Evolutionary conservation across 1,140 invertebrate species (phyloP), one percentile per base, ranked within the genome.

Genomic region (Araneus ventricosus): DNA sequence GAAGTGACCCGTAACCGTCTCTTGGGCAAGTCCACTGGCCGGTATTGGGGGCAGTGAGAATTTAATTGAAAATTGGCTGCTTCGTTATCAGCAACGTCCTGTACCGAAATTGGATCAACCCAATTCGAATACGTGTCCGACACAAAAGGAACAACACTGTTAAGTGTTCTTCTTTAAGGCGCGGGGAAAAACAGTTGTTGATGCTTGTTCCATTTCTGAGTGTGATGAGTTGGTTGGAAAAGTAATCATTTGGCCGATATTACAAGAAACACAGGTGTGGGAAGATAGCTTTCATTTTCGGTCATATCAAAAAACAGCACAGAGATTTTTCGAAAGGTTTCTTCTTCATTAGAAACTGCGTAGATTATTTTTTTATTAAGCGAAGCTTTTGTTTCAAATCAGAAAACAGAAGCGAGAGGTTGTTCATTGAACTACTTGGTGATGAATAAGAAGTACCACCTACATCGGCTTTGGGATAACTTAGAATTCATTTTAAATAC

Each of bases 61-160:
- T 75, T 88, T 88, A 88, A 88, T 88, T 88, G 87, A 88, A 88
- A 88, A 88, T 39, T 88, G 87, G 45, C n/a, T 61, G 57, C 45
- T 61, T 88, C 67, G 87, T 88, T 88, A 87, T 63, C 85, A 75
- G 14, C 30, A 34, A 30, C 34, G 85, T 63, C 85, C 85, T 61
- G 85, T 87, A 88, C 87, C 63, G 87, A 88, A 88, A 88, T 75
- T 88, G 63, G 87, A 88, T 88, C 87, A 88, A 87, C 85, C 85
- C 52, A 27, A n/a, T 87, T 84, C n/a, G 85, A 45, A 87, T 61
- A 41, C 85, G 52, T 63, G 45, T 87, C 61, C 45, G 85, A 63
- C 52, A 34, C 80, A 45, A 57, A 84, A 52, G 45, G 24, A 84
- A 57, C 80, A 45, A 84, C 39, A n/a, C n/a, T 52, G 45, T 52